phyloP scores from a whole-genome alignment of 2,113 vertebrate genomes.

The Pavo muticus region DNA sequence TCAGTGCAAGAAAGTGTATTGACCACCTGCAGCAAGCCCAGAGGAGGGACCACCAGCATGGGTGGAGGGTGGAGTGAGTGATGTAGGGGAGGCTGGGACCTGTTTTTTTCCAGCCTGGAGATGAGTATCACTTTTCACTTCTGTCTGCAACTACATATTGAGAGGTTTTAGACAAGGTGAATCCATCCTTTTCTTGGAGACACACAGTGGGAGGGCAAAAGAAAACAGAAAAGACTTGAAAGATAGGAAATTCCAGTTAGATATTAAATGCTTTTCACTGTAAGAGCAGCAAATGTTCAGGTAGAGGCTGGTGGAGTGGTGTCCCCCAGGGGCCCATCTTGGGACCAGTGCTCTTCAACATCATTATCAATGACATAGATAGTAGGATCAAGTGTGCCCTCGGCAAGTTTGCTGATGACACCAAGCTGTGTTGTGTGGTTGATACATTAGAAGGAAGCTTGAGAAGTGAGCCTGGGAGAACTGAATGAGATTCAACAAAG shows the following conservation, averaged over 20 bases:
- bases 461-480: too few species aligned
- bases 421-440: too few species aligned
- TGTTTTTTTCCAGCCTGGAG: not conserved
- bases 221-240: not conserved
- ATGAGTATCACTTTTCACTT: not conserved
- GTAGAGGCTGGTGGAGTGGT: too few species aligned
- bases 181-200: not conserved
- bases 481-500: too few species aligned
- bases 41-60: not conserved
- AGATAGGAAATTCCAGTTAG: not conserved
- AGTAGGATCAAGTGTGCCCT: too few species aligned
- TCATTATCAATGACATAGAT: too few species aligned
- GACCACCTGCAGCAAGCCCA: not conserved
- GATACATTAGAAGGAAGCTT: too few species aligned
- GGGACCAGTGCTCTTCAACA: too few species aligned
- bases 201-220: not conserved
- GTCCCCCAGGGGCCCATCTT: too few species aligned
- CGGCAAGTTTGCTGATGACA: too few species aligned
- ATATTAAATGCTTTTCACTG: not conserved
- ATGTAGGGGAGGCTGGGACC: not conserved
- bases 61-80: fast-evolving
- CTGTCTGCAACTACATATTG: not conserved
- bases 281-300: not conserved
- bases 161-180: not conserved
- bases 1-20: not conserved